These are phyloP conservation scores for Diabrotica undecimpunctata DNA, from an alignment of 1,140 invertebrate species.

Conservation along the genomic window DNA sequence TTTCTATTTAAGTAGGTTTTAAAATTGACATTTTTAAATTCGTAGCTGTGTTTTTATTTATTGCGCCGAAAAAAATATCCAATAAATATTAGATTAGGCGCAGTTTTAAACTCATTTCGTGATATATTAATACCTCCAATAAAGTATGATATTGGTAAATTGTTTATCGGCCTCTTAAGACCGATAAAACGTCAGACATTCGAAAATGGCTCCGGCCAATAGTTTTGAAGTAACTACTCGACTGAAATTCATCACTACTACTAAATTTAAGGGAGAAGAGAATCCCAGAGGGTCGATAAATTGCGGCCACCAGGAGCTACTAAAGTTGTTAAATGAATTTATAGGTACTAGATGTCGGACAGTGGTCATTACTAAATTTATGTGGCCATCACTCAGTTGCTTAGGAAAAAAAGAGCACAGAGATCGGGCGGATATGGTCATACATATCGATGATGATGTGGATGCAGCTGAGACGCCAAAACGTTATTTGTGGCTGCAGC, in stretches of 20 bases:
- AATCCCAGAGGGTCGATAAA: conserved; percentile 40
- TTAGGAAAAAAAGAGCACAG: conserved; percentile 23
- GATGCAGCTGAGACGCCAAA: too few species aligned
- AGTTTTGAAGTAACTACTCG: conserved; percentile 29
- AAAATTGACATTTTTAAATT: too few species aligned
- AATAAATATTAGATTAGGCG: too few species aligned
- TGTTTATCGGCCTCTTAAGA: conserved; percentile 2
- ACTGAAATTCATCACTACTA: conserved; percentile 30
- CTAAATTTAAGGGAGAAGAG: conserved; percentile 32
- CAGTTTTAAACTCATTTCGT: too few species aligned
- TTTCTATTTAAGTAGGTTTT: too few species aligned
- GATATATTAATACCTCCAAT: not conserved
- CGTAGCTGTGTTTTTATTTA: too few species aligned
- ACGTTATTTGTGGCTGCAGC: too few species aligned
- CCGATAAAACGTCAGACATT: conserved; percentile 1
- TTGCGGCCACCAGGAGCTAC: conserved; percentile 42
- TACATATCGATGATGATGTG: not conserved
- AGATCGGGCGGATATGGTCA: not conserved
- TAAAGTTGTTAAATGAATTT: conserved; percentile 48
- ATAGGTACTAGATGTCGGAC: conserved; percentile 41
- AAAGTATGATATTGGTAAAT: conserved; percentile 1
- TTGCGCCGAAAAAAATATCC: too few species aligned
- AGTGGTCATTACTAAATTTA: conserved; percentile 44
- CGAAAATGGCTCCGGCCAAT: conserved; percentile 1
- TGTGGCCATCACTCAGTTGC: conserved; percentile 30